phyloP scores from a whole-genome alignment of 1,140 invertebrate genomes.

The Pseudomyrmex pallidus region DNA sequence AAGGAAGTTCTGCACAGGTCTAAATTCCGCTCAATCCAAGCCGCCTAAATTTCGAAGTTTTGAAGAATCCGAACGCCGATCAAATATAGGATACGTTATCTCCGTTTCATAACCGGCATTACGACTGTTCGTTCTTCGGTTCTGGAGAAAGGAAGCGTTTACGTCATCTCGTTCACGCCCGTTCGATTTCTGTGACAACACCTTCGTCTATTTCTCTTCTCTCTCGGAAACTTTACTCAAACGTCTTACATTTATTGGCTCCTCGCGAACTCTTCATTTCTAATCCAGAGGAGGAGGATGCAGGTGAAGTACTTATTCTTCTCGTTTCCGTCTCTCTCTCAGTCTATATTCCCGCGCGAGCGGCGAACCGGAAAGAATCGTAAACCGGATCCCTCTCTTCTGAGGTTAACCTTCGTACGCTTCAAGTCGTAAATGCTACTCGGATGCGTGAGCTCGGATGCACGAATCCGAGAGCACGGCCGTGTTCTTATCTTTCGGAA shows the following conservation, averaged over 20 bases:
- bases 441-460: slow-evolving; percentile 39
- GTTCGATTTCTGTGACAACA: slow-evolving; percentile 16
- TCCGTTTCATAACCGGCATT: slow-evolving; percentile 33
- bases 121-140: background rate
- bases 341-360: slow-evolving; percentile 46
- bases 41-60: slow-evolving; percentile 33
- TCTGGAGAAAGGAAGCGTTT: background rate
- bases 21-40: slow-evolving; percentile 32
- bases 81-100: slow-evolving; percentile 37
- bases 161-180: background rate
- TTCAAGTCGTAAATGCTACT: slow-evolving; percentile 64
- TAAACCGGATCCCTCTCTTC: slow-evolving; percentile 57
- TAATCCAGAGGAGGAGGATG: slow-evolving; percentile 48
- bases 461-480: background rate
- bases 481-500: slow-evolving; percentile 21
- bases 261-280: slow-evolving; percentile 56
- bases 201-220: background rate
- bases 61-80: slow-evolving; percentile 43
- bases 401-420: slow-evolving; percentile 53
- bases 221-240: slow-evolving; percentile 50
- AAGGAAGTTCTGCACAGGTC: slow-evolving; percentile 36
- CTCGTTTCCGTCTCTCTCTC: background rate
- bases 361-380: slow-evolving; percentile 58
- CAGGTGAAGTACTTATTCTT: slow-evolving; percentile 42
- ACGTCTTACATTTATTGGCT: slow-evolving; percentile 63